Evolutionary conservation across 2,797 vertebrate genomes (phyloP).

Genomic region (Anguilla marmorata): DNA sequence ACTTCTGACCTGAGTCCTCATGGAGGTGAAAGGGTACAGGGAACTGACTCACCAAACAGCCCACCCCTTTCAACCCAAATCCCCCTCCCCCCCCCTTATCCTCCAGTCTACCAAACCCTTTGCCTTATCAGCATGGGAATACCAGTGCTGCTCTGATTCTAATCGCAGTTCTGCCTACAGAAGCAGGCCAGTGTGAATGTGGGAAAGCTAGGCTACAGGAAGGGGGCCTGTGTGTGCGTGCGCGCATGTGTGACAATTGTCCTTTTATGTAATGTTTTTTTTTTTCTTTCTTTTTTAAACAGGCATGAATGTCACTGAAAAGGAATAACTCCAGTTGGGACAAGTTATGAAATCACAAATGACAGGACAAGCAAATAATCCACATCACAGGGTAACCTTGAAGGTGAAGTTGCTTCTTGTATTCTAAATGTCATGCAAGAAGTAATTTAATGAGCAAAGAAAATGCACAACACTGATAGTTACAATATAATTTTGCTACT

Average conservation of each 20-base stretch:
- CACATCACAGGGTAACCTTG: neutral
- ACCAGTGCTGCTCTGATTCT: constrained; percentile 3
- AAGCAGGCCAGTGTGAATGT: neutral
- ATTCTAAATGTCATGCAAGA: neutral
- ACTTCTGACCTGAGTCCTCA: constrained; percentile 6
- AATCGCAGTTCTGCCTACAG: constrained; percentile 23
- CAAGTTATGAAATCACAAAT: neutral
- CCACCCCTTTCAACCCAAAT: neutral
- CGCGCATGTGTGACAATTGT: neutral
- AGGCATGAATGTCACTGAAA: neutral
- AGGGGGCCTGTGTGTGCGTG: neutral
- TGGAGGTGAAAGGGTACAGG: constrained; percentile 10
- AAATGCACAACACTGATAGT: neutral
- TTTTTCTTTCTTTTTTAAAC: neutral
- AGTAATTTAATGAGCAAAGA: neutral
- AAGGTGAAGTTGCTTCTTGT: neutral
- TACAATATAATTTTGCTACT: neutral
- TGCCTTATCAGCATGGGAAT: constrained; percentile 23
- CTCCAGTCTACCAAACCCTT: neutral
- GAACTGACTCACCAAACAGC: constrained; percentile 1
- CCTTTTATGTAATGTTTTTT: neutral
- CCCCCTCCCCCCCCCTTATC: neutral
- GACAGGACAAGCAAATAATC: neutral
- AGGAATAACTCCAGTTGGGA: neutral
- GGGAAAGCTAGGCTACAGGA: neutral